phyloP scores from a whole-genome alignment of 2,888 invertebrate genomes.

The Nephrotoma appendiculata region DNA sequence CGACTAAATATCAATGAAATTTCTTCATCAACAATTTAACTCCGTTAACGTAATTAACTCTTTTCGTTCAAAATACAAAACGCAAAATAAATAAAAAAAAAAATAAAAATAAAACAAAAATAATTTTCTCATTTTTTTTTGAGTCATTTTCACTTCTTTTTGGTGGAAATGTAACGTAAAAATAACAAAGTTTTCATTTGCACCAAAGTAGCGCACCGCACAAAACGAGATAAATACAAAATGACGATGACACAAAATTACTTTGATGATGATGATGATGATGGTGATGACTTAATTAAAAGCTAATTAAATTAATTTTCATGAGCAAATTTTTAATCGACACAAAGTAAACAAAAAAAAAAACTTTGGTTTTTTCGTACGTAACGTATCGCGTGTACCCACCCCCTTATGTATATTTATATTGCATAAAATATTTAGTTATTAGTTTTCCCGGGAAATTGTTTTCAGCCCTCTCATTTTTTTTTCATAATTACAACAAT shows the following conservation, averaged over 20 bases:
- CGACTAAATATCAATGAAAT: neutral
- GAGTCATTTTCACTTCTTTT: neutral
- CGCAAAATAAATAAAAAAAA: neutral
- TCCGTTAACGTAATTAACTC: neutral
- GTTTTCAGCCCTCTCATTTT: neutral
- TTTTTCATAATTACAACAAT: too few species aligned
- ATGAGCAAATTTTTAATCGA: neutral
- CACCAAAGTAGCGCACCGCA: neutral
- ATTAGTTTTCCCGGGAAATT: neutral
- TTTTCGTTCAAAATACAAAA: neutral
- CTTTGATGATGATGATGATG: neutral
- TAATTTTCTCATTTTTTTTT: neutral
- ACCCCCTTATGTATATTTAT: neutral
- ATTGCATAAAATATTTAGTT: neutral
- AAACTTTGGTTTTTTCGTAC: neutral
- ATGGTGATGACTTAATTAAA: neutral
- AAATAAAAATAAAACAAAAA: neutral
- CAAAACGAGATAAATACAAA: neutral
- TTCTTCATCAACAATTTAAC: neutral
- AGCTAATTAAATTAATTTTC: neutral
- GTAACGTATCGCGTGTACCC: neutral
- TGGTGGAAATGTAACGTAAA: neutral
- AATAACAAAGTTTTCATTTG: neutral
- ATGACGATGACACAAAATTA: neutral
- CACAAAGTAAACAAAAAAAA: neutral